Percentiles rank a stretch among this genome's conserved stretches.
These are phyloP conservation scores for Cryptocheilus praepositus DNA, from an alignment of 2,888 invertebrate species.

Conservation along the genomic window DNA sequence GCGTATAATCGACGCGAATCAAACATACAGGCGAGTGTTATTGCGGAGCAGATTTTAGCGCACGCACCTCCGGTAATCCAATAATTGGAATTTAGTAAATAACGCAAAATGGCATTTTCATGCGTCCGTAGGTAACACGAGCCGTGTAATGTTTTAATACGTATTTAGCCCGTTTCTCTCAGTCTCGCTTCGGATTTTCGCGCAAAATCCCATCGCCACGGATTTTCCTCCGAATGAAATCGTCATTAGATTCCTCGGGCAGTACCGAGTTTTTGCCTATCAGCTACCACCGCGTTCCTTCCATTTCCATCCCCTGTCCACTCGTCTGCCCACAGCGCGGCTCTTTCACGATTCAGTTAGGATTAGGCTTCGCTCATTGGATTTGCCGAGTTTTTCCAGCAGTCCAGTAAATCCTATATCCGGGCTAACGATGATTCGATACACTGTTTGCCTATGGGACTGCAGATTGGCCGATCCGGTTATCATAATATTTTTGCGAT, in stretches of 20 bases:
- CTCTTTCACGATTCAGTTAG: slow-evolving; percentile 56
- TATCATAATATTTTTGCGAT: slow-evolving; percentile 73
- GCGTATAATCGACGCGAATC: slow-evolving; percentile 46
- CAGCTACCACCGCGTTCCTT: slow-evolving; percentile 17
- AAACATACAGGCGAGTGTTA: slow-evolving; percentile 31
- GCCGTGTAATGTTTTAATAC: slow-evolving; percentile 47
- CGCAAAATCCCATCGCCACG: slow-evolving; percentile 37
- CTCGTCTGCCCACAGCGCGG: slow-evolving; percentile 23
- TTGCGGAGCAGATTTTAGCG: slow-evolving; percentile 20
- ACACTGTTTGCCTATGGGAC: slow-evolving; percentile 42
- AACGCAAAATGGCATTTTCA: slow-evolving; percentile 49
- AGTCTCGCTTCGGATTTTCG: slow-evolving; percentile 29
- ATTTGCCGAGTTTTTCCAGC: slow-evolving; percentile 61
- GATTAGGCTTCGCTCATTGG: slow-evolving; percentile 64
- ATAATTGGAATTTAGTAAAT: slow-evolving; percentile 48
- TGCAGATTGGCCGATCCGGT: slow-evolving; percentile 67
- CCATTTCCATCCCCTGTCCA: slow-evolving; percentile 25
- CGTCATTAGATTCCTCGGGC: slow-evolving; percentile 64
- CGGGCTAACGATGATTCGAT: slow-evolving; percentile 74
- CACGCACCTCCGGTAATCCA: slow-evolving; percentile 22
- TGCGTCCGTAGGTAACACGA: slow-evolving; percentile 16
- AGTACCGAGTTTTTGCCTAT: slow-evolving; percentile 39
- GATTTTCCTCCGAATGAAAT: slow-evolving; percentile 59
- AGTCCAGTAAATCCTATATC: slow-evolving; percentile 68
- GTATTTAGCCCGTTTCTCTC: slow-evolving; percentile 29